Evolutionary conservation across 2,888 invertebrate species (phyloP), one percentile per base, ranked within the genome.

Genomic region (Lacanobia wlatinum): DNA sequence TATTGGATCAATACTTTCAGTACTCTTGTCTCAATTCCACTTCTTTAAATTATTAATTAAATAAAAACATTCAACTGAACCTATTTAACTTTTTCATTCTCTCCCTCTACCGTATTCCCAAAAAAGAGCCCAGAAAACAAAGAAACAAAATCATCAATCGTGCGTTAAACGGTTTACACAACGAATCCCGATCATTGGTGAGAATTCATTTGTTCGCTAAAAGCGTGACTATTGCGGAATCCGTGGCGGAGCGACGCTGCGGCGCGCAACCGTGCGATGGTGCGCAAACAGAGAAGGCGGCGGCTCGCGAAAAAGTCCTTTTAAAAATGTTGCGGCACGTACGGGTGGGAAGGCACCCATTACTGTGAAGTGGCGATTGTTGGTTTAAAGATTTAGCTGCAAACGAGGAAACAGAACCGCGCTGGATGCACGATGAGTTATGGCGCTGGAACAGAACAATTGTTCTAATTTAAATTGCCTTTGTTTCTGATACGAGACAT

Each of bases 291-390:
- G 84, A 83, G 77, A 88, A 86, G 89, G 88, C 90, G 91, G 87
- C 90, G 88, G 91, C 90, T 92, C 91, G 95, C 95, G 96, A 96
- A 96, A 96, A 96, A 96, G 96, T 96, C 96, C 95, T 93, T 94
- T 96, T 94, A 96, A 96, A 96, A 96, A 96, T 96, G 96, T 94
- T 94, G 93, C 92, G 96, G 95, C 96, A 96, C 96, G 96, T 96
- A 94, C 96, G 92, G 84, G 90, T 88, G 90, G 90, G 89, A 93
- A 93, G 93, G 92, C 94, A 92, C 94, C 96, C 96, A 96, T 96
- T 96, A 96, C 94, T 91, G 93, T 87, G 93, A 93, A 96, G 96
- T 95, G 95, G 92, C 91, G 88, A 90, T 88, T 96, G 96, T 96
- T 96, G 94, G 93, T 94, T 94, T 91, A 95, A 92, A 95, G 96